phyloP scores from a whole-genome alignment of 1,140 invertebrate species.

The Lordiphosa collinella region DNA sequence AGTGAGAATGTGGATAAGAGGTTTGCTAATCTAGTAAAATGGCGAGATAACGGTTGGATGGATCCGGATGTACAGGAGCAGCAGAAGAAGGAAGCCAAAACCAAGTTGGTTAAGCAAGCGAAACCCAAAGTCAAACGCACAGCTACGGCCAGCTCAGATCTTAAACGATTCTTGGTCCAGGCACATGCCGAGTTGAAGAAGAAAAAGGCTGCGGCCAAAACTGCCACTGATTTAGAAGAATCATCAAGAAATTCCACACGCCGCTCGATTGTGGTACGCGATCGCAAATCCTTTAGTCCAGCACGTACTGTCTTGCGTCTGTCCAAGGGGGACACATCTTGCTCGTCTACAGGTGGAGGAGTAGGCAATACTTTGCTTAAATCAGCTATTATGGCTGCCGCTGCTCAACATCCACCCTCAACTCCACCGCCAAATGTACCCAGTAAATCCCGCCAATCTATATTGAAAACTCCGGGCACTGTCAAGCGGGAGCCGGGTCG shows the following conservation, averaged over 20 bases:
- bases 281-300: slow-evolving; percentile 55
- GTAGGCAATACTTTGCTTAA: slow-evolving; percentile 40
- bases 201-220: slow-evolving; percentile 7
- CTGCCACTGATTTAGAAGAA: no score
- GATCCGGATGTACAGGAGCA: slow-evolving; percentile 72
- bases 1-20: slow-evolving; percentile 81
- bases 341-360: slow-evolving; percentile 13
- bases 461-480: slow-evolving; percentile 69
- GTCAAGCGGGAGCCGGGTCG: slow-evolving; percentile 29
- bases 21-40: slow-evolving; percentile 81
- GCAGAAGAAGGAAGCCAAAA: slow-evolving; percentile 14
- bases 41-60: slow-evolving; percentile 81
- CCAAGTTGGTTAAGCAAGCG: slow-evolving; percentile 27
- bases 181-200: slow-evolving; percentile 52
- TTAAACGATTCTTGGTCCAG: slow-evolving; percentile 57
- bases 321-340: slow-evolving; percentile 18
- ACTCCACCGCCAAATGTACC: slow-evolving; percentile 1
- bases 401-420: slow-evolving; percentile 17
- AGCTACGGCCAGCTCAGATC: slow-evolving; percentile 41
- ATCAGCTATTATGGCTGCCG: slow-evolving; percentile 42
- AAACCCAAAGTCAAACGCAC: slow-evolving; percentile 21
- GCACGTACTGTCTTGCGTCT: slow-evolving; percentile 51
- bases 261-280: slow-evolving; percentile 51
- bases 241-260: no score
- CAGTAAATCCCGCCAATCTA: slow-evolving; percentile 37